A percentile compares a stretch with the other conserved stretches of the same genome.
Evolutionary conservation across 1,140 invertebrate genomes (phyloP).

Genomic region (Acromyrmex charruanus): DNA sequence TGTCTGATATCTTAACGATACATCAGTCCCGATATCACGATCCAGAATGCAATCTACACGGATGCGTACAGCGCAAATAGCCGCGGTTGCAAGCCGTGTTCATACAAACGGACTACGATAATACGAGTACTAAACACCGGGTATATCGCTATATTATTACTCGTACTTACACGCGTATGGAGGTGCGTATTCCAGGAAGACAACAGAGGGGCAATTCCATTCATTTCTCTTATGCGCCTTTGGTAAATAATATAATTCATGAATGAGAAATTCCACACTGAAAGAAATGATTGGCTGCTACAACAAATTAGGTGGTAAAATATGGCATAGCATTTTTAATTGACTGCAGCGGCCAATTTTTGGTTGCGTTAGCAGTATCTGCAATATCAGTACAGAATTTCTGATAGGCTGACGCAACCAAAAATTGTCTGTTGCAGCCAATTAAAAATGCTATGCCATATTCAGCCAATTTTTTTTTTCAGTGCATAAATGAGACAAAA

Average conservation of each 20-base stretch:
- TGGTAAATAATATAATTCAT: slow-evolving; percentile 16
- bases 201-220: not conserved
- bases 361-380: too few species aligned
- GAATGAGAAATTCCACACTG: not conserved
- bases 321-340: too few species aligned
- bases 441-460: too few species aligned
- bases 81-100: slow-evolving; percentile 77
- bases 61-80: slow-evolving; percentile 77
- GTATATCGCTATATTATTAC: slow-evolving; percentile 80
- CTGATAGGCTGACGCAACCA: too few species aligned
- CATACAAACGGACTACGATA: slow-evolving; percentile 81
- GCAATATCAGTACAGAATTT: too few species aligned
- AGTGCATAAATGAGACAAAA: not conserved
- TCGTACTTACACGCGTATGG: slow-evolving; percentile 69
- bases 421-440: too few species aligned
- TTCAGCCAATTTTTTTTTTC: too few species aligned
- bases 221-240: not conserved
- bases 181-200: slow-evolving; percentile 52
- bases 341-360: too few species aligned
- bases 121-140: slow-evolving; percentile 81
- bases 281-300: too few species aligned
- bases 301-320: too few species aligned
- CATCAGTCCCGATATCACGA: slow-evolving; percentile 77
- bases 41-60: slow-evolving; percentile 64
- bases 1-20: slow-evolving; percentile 83